Evolutionary conservation across 2,797 vertebrate species (phyloP).

Genomic region (Peromyscus melanophrys): DNA sequence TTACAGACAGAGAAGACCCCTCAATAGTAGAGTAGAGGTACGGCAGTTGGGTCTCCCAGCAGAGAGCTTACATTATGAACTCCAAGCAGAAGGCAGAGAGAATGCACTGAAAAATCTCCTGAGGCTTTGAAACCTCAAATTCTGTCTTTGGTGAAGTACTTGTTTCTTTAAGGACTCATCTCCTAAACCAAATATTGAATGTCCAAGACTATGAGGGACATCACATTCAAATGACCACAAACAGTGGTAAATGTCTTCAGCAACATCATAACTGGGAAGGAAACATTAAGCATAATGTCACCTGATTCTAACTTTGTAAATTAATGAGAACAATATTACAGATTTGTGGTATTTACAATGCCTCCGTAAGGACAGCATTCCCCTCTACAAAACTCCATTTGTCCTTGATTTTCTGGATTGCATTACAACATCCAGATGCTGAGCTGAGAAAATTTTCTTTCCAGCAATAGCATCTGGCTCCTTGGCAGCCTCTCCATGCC

Average conservation of each 20-base stretch:
- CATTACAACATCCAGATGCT: conserved; percentile 86
- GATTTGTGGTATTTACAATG: neutral
- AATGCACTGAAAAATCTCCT: neutral
- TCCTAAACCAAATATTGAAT: neutral
- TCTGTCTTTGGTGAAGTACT: neutral
- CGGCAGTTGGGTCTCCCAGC: neutral
- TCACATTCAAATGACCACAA: neutral
- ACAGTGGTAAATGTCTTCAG: neutral
- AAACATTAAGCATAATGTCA: neutral
- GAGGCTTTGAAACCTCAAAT: neutral
- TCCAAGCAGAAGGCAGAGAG: neutral
- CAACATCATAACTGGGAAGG: neutral
- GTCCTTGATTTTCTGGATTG: conserved; percentile 80
- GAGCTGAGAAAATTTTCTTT: conserved; percentile 84
- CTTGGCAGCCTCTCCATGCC: conserved; percentile 85
- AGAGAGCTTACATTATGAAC: neutral
- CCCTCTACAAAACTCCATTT: neutral
- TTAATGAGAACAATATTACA: neutral
- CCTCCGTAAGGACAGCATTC: neutral
- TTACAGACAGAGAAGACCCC: neutral
- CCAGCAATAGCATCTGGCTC: conserved; percentile 88
- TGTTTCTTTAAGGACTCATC: neutral
- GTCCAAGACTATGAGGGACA: too few species aligned
- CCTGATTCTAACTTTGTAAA: neutral
- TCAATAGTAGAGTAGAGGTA: neutral